Evolutionary conservation across 2,888 invertebrate genomes (phyloP).

Genomic region (Zootermopsis nevadensis): DNA sequence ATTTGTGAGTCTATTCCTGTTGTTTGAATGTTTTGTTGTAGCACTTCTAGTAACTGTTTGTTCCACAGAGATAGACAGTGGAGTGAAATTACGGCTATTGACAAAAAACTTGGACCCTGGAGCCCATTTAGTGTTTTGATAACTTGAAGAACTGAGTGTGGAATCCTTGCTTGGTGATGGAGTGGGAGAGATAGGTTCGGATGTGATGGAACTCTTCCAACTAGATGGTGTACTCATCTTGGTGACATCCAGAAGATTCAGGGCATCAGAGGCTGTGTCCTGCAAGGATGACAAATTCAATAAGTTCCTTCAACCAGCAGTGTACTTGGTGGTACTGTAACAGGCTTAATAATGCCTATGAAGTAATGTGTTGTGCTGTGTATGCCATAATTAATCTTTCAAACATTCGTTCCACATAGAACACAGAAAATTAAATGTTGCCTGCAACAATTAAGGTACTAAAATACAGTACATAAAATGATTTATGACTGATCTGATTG

Average conservation of each 20-base stretch:
- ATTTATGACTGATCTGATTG: too few relatives aligned
- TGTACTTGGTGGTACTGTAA: neutral
- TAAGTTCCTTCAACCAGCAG: neutral
- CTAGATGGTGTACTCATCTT: constrained; percentile 6
- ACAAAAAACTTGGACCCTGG: neutral
- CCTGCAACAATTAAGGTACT: too few relatives aligned
- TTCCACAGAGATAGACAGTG: neutral
- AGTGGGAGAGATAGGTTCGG: neutral
- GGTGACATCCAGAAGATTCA: constrained; percentile 27
- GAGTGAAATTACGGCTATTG: neutral
- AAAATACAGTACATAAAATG: too few relatives aligned
- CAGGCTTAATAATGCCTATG: too few relatives aligned
- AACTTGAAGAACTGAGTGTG: neutral
- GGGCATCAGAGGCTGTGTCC: constrained; percentile 20
- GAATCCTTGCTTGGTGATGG: neutral
- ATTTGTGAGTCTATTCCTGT: too few relatives aligned
- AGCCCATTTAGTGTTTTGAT: neutral
- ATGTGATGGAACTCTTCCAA: constrained; percentile 4
- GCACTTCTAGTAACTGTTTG: neutral
- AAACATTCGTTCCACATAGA: too few relatives aligned
- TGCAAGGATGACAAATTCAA: constrained; percentile 23
- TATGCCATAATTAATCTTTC: too few relatives aligned
- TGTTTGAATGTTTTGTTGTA: too few relatives aligned
- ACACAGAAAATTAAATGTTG: too few relatives aligned
- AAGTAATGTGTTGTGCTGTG: too few relatives aligned